phyloP scores from a whole-genome alignment of 1,140 invertebrate species.

The Druon quercuslanigerum region DNA sequence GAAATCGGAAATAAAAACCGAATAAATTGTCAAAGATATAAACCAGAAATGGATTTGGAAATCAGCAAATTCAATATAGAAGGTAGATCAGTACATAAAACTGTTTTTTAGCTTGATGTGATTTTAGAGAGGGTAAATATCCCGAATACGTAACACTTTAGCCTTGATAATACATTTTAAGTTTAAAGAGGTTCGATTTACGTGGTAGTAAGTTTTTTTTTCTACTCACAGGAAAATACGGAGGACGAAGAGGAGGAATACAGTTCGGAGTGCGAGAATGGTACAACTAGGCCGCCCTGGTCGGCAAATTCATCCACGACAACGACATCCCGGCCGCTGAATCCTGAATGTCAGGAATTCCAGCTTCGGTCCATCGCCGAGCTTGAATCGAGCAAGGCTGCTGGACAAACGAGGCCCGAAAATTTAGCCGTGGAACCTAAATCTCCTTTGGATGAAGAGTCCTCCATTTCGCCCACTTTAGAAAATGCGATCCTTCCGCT shows the following conservation, averaged over 20 bases:
- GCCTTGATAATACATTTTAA: too few species aligned
- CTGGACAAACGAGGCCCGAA: background rate
- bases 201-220: background rate
- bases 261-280: conserved; percentile 67
- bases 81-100: too few species aligned
- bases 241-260: conserved; percentile 47
- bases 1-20: too few species aligned
- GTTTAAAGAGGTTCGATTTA: background rate
- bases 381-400: conserved; percentile 3
- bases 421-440: background rate
- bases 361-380: conserved; percentile 51
- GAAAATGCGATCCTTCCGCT: conserved; percentile 11
- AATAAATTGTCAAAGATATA: too few species aligned
- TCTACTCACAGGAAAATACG: conserved; percentile 42
- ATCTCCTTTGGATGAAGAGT: background rate
- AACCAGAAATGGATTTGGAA: too few species aligned
- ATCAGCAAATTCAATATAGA: too few species aligned
- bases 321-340: conserved; percentile 60
- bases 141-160: too few species aligned
- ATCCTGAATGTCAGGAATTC: conserved; percentile 73
- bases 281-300: conserved; percentile 47
- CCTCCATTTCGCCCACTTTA: background rate
- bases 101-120: too few species aligned
- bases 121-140: too few species aligned
- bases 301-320: conserved; percentile 39